Evolutionary conservation across 2,113 vertebrate species (phyloP), one percentile per base, ranked within the genome.

Genomic region (Ptilorrhoa leucosticta): DNA sequence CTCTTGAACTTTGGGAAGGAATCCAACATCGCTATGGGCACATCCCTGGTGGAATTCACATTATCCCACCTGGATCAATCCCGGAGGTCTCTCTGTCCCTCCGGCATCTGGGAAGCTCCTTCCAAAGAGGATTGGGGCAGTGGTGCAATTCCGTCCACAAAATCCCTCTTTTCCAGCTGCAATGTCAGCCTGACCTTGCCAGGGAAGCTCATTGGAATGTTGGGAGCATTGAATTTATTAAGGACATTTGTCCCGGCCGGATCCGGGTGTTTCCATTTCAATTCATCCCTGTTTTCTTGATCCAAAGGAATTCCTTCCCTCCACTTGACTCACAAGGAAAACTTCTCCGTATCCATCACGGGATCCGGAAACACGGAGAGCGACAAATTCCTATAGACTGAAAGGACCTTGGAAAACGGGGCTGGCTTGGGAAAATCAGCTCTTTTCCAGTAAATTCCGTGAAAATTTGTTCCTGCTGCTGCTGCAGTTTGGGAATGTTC

Each of bases 51-150:
- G 39, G 48, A 39, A 72, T 54, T 54, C 68, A 0, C 5, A 0
- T 45, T 31, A 35, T 71, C 56, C 56, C 56, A 31, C 31, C 56
- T 11, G 47, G 57, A 45, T 53, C 39, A 21, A 44, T 53, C 68
- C 57, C 3, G 4, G 54, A 33, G 5, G 11, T 54, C 14, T 44
- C 26, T 24, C 28, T 19, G 23, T n/a, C 37, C 22, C 14, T 53
- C 22, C 1, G 0, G 18, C 7, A 42, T 24, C 24, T 0, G 0
- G 22, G 17, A 45, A 53, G 11, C 26, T 72, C 72, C 57, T 72
- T 83, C 57, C 47, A 6, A 8, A 54, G 11, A 22, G 27, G 4
- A 14, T 22, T 27, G 9, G 17, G 33, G 39, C 33, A 11, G 33
- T 14, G 39, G 4, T 4, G 8, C 7, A 45, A 72, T 64, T 54